phyloP scores from a whole-genome alignment of 2,888 invertebrate genomes.

The Agonopterix arenella region DNA sequence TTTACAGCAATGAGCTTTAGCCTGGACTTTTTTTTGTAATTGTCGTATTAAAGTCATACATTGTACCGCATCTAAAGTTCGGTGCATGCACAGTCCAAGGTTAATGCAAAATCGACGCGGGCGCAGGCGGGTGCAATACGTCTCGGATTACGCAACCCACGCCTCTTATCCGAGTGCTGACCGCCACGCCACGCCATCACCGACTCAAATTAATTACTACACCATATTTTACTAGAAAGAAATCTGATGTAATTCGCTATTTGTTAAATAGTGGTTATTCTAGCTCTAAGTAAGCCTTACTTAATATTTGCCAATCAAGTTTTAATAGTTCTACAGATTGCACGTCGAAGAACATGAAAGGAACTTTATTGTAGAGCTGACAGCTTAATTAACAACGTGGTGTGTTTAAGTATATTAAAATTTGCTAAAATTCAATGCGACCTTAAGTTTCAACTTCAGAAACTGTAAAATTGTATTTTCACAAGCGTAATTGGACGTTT shows the following conservation, averaged over 20 bases:
- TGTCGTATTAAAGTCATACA: constrained; percentile 3
- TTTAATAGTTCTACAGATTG: no score
- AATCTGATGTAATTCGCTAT: constrained; percentile 8
- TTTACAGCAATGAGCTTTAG: no score
- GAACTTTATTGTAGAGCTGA: no score
- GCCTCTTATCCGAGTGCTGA: constrained; percentile 14
- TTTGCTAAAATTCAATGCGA: no score
- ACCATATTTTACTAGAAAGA: constrained; percentile 8
- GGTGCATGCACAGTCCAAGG: constrained; percentile 32
- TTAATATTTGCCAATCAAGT: no score
- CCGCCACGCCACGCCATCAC: constrained; percentile 1
- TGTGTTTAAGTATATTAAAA: no score
- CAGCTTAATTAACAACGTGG: no score
- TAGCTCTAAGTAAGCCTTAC: neutral
- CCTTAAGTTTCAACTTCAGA: no score
- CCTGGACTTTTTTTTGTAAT: no score
- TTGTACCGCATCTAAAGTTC: constrained; percentile 1
- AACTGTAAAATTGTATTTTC: constrained; percentile 45
- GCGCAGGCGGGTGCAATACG: constrained; percentile 37
- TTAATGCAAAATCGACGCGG: constrained; percentile 37
- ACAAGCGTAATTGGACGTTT: constrained; percentile 51
- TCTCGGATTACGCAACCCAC: constrained; percentile 45
- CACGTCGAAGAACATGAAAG: no score
- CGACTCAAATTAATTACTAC: constrained; percentile 9
- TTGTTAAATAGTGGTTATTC: constrained; percentile 6